Base-by-base conservation (phyloP, 1,140 invertebrate genomes). In the Thrips palmi region DNA sequence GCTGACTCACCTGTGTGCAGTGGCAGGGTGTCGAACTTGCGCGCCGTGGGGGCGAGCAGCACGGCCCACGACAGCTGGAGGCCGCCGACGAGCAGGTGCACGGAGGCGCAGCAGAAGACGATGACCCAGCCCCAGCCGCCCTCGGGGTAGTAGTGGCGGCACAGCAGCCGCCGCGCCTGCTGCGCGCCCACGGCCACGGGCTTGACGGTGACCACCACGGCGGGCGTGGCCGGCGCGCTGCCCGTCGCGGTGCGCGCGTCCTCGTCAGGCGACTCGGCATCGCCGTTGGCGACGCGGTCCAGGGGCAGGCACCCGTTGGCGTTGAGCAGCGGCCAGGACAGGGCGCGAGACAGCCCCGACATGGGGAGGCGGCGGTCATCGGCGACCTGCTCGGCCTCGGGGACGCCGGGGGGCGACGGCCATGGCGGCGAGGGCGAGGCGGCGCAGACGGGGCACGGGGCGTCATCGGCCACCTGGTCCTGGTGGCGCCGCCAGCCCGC, bases 101-200 rank as follows among this genome's bases (percentile, higher is more conserved):
- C 69, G 2, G 76, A 47, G 18, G 73, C 63, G 4, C 71, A 68
- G 20, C 73, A 75, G 1, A 61, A 60, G 1, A 74, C 63, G 6
- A 83, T 67, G 12, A 77, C 67, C 76, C 77, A 84, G 0, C 80
- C 80, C 78, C 79, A 84, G 2, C 77, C 77, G 2, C 76, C 77
- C 48, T 82, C 77, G 1, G 77, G 77, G 53, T 79, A 81, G 55
- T 78, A 79, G 49, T 80, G 74, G 19, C 72, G 52, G 24, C 56
- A 52, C 2, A 64, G 23, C 7, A 54, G 39, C 32, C 49, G 41
- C n/a, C 47, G 43, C 3, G 52, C 49, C 27, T 49, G 51, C 11
- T 49, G 31, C 17, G 45, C 49, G 5, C n/a, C n/a, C n/a, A n/a
- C n/a, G n/a, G n/a, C n/a, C 14, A 19, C 36, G 41, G 19, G 34